These are phyloP conservation scores for Martes martes DNA, from an alignment of 2,113 vertebrate species.

Conservation along the genomic window DNA sequence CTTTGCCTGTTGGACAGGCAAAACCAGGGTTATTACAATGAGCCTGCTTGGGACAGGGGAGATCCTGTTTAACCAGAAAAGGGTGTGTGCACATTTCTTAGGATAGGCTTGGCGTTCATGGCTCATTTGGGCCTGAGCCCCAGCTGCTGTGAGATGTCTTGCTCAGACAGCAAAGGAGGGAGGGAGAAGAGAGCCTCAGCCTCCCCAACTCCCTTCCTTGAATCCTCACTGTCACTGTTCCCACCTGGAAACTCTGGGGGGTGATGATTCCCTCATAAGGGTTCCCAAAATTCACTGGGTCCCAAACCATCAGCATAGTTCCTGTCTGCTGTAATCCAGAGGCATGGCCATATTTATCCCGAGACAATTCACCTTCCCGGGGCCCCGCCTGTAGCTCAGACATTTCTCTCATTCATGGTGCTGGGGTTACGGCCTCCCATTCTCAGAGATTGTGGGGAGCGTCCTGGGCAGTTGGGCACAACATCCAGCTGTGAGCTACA, in stretches of 20 bases:
- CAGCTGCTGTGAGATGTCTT: not conserved
- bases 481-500: not conserved
- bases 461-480: not conserved
- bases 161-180: fast-evolving
- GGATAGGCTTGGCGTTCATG: not conserved
- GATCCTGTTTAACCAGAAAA: not conserved
- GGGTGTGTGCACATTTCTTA: too few relatives aligned
- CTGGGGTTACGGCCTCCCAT: not conserved
- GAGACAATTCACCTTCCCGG: fast-evolving
- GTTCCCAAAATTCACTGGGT: not conserved
- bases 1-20: not conserved
- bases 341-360: not conserved
- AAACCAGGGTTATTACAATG: not conserved
- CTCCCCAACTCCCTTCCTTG: not conserved
- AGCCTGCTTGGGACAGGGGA: not conserved
- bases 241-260: not conserved
- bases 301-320: not conserved
- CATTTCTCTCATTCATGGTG: not conserved
- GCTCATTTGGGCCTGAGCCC: not conserved
- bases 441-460: not conserved
- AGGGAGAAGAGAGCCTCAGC: not conserved
- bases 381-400: not conserved
- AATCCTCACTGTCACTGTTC: not conserved
- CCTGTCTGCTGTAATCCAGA: not conserved
- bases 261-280: not conserved